Conservation (phyloP, 2,888 invertebrate species). For the Andrena bucephala region DNA sequence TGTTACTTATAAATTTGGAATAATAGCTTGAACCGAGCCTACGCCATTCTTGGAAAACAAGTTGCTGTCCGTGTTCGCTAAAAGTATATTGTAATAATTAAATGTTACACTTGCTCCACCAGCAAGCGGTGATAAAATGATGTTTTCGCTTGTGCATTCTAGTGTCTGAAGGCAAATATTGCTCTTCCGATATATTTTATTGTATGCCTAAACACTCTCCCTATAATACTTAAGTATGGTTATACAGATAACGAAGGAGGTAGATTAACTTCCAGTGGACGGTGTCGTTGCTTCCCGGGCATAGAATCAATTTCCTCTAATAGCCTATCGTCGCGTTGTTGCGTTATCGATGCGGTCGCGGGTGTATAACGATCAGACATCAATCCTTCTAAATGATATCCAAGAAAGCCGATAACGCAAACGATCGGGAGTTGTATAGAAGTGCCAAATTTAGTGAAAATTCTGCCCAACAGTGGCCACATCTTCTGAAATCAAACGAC, state of each 20-base stretch:
- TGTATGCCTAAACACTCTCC: background rate
- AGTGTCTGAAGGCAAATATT: background rate
- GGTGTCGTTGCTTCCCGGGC: slow-evolving; percentile 73
- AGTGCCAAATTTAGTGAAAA: slow-evolving; percentile 91
- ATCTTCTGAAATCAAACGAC: slow-evolving; percentile 85
- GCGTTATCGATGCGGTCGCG: slow-evolving; percentile 73
- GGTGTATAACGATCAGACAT: slow-evolving; percentile 92
- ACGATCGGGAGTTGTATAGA: slow-evolving; percentile 94
- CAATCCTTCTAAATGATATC: slow-evolving; percentile 93
- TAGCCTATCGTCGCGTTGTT: slow-evolving; percentile 81
- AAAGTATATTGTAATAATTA: slow-evolving; percentile 1
- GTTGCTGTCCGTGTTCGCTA: too few relatives aligned
- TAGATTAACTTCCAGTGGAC: slow-evolving; percentile 82
- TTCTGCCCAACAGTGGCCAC: slow-evolving; percentile 91
- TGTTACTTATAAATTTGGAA: slow-evolving; percentile 91
- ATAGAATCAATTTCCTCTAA: slow-evolving; percentile 75
- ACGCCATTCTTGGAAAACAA: background rate
- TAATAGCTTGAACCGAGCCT: slow-evolving; percentile 11
- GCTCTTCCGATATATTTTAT: background rate
- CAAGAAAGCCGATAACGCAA: slow-evolving; percentile 92
- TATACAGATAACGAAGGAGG: slow-evolving; percentile 81
- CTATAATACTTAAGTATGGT: background rate
- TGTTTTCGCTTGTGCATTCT: background rate
- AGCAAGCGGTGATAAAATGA: background rate
- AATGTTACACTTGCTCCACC: background rate